Evolutionary conservation across 2,888 invertebrate species (phyloP), one percentile per base, ranked within the genome.

Genomic region (Petrolisthes manimaculis): DNA sequence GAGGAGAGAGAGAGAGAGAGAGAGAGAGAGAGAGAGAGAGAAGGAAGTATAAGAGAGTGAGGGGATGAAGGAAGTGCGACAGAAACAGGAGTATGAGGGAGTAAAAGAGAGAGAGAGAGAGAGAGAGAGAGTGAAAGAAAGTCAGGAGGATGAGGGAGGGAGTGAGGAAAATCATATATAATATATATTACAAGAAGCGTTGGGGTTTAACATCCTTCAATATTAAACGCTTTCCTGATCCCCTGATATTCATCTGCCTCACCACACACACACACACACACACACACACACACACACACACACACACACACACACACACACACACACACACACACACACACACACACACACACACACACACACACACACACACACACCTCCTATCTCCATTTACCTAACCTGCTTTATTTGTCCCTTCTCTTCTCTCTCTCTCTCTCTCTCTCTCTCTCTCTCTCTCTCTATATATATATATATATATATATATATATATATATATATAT

Each of bases 271-370:
- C 14, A 61, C 61, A 61, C 61, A 61, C 21, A 61, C 9, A 81
- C 24, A 81, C 5, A 37, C 12, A 80, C 56, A 54, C 3, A 80
- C 18, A 80, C 56, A 80, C 3, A 54, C 21, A 54, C 21, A 80
- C 2, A 54, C 21, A 80, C 56, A 80, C 51, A 80, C 56, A 80
- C 56, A 80, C 51, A 80, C 56, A 80, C 51, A 80, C 51, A 83
- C 69, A 83, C 9, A 83, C 69, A 67, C 51, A 83, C 9, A 83
- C 51, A 67, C 69, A 67, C 9, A 83, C 51, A 67, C 51, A 83
- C 9, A 67, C 56, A 83, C 69, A 83, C n/a, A 83, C 53, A 67
- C 69, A 83, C 51, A 83, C 69, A 83, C 56, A 55, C 56, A 80
- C 21, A 55, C 21, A 4, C 21, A 80, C 21, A 51, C 21, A 54